Evolutionary conservation across 1,140 invertebrate genomes (phyloP).

Genomic region (Zaprionus africanus): DNA sequence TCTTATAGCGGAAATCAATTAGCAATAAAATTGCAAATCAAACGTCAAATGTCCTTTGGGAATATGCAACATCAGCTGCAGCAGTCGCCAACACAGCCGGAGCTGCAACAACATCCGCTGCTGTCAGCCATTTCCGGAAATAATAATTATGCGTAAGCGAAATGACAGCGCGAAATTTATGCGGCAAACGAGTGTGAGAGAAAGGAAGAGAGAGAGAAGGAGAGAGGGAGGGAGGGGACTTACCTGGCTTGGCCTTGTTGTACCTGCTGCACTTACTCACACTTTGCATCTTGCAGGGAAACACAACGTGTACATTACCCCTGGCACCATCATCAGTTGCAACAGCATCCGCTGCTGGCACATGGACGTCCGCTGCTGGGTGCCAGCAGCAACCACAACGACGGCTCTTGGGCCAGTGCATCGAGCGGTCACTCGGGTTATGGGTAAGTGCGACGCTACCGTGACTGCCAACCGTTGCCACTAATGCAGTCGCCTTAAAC

Average conservation of each 20-base stretch:
- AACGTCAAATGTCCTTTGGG: slow-evolving; percentile 64
- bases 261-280: slow-evolving; percentile 43
- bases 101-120: slow-evolving; percentile 55
- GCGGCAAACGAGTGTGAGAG: slow-evolving; percentile 16
- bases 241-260: background rate
- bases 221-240: background rate
- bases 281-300: slow-evolving; percentile 49
- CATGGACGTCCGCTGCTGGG: slow-evolving; percentile 51
- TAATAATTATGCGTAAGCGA: slow-evolving; percentile 80
- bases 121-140: slow-evolving; percentile 68
- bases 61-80: slow-evolving; percentile 54
- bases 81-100: background rate
- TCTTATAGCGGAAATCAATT: slow-evolving; percentile 66
- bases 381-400: slow-evolving; percentile 60
- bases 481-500: too few relatives aligned
- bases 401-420: slow-evolving; percentile 59
- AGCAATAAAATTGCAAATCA: slow-evolving; percentile 73
- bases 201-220: background rate
- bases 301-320: slow-evolving; percentile 67
- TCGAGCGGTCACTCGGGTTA: slow-evolving; percentile 72
- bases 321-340: slow-evolving; percentile 58
- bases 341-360: slow-evolving; percentile 42
- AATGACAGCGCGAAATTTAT: slow-evolving; percentile 60
- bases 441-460: slow-evolving; percentile 55
- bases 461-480: background rate